A percentile compares a stretch with the other conserved stretches of the same genome.
Conservation (phyloP, 2,888 invertebrate genomes). For the Hirudinaria manillensis region DNA sequence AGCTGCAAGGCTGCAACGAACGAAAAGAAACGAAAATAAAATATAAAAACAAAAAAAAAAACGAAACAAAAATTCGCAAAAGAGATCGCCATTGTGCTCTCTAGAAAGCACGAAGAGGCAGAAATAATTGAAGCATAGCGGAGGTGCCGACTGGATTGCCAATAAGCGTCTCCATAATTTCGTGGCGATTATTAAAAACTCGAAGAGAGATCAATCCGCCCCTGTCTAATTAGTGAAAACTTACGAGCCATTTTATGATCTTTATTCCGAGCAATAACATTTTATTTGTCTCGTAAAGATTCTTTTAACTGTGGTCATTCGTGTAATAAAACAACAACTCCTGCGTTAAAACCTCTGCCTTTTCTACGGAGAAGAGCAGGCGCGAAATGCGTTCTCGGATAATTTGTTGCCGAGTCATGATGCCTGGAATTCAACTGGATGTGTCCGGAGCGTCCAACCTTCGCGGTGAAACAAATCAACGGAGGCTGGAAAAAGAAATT, state of each 20-base stretch:
- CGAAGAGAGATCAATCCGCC: not conserved
- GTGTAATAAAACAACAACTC: not conserved
- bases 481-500: not conserved
- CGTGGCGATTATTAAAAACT: constrained; percentile 16
- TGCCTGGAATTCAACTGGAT: not conserved
- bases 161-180: too few relatives aligned
- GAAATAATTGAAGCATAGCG: not conserved
- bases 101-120: not conserved
- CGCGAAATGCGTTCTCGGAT: not conserved
- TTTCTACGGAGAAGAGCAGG: not conserved
- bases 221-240: not conserved
- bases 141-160: too few relatives aligned
- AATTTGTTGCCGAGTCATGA: not conserved
- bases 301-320: not conserved
- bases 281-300: constrained; percentile 5
- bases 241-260: not conserved
- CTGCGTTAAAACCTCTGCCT: too few relatives aligned
- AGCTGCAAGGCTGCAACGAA: too few relatives aligned
- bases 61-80: too few relatives aligned
- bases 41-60: too few relatives aligned
- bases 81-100: too few relatives aligned
- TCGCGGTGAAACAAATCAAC: not conserved
- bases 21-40: too few relatives aligned
- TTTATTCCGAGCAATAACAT: constrained; percentile 12
- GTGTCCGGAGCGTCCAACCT: constrained; percentile 1